These are phyloP conservation scores for Gymnocheta viridis DNA, from an alignment of 2,888 invertebrate species.

Conservation along the genomic window DNA sequence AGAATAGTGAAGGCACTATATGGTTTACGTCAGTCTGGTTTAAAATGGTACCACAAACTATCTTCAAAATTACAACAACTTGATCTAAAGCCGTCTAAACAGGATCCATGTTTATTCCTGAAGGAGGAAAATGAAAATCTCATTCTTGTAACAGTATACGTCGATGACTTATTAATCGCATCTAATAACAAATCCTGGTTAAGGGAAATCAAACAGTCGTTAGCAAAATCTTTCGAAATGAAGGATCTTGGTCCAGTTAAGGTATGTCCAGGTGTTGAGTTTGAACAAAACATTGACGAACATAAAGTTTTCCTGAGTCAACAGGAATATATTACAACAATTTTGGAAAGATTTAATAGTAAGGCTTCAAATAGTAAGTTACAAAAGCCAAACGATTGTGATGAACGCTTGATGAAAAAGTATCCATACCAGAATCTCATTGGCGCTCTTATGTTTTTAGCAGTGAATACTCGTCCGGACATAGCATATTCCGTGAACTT, in stretches of 20 bases:
- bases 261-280: slow-evolving; percentile 45
- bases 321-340: slow-evolving; percentile 45
- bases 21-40: slow-evolving; percentile 60
- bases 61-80: slow-evolving; percentile 49
- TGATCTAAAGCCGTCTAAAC: slow-evolving; percentile 43
- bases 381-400: not conserved
- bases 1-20: slow-evolving; percentile 57
- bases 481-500: not conserved
- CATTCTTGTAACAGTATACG: slow-evolving; percentile 67
- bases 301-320: slow-evolving; percentile 31
- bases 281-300: slow-evolving; percentile 38
- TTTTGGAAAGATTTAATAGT: slow-evolving; percentile 58
- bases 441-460: not conserved
- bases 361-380: slow-evolving; percentile 45
- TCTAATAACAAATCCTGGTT: slow-evolving; percentile 55
- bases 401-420: not conserved
- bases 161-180: slow-evolving; percentile 68
- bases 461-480: not conserved
- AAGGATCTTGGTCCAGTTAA: slow-evolving; percentile 55
- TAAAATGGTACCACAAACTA: slow-evolving; percentile 52
- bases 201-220: slow-evolving; percentile 37
- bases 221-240: slow-evolving; percentile 59
- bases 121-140: too few relatives aligned
- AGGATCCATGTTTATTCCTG: slow-evolving; percentile 64
- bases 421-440: not conserved